phyloP scores from a whole-genome alignment of 2,113 vertebrate genomes.

The Eleginops maclovinus region DNA sequence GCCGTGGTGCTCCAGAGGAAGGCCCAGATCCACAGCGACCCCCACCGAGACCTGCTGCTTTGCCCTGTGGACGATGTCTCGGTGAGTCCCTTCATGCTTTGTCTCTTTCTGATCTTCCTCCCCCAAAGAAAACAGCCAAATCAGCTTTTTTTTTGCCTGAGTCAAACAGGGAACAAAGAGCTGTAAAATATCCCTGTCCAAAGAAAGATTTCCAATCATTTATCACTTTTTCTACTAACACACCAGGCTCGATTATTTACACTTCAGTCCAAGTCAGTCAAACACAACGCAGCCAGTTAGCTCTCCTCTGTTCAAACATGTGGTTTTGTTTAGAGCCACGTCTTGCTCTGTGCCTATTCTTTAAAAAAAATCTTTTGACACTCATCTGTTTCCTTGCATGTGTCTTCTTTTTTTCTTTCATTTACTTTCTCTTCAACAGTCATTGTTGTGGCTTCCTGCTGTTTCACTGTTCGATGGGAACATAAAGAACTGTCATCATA shows the following conservation, averaged over 20 bases:
- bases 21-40: constrained; percentile 97
- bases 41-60: constrained; percentile 94
- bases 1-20: constrained; percentile 93
- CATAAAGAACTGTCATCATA: neutral
- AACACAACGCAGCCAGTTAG: constrained; percentile 17
- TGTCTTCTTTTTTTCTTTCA: constrained; percentile 20
- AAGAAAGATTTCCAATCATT: constrained; percentile 26
- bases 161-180: constrained; percentile 2
- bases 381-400: constrained; percentile 6
- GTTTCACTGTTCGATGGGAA: neutral
- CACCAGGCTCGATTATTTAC: constrained; percentile 19
- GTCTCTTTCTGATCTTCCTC: neutral
- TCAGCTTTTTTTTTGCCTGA: constrained; percentile 14
- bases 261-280: constrained; percentile 16
- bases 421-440: constrained; percentile 2
- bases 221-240: constrained; percentile 19
- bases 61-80: constrained; percentile 95
- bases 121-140: neutral
- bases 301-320: constrained; percentile 44
- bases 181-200: constrained; percentile 19
- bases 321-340: constrained; percentile 56
- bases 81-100: constrained; percentile 80
- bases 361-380: neutral
- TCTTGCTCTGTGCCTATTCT: neutral
- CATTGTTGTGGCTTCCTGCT: neutral